A percentile compares a stretch with the other conserved stretches of the same genome.
Conservation (phyloP, 1,140 invertebrate genomes). For the Macrosteles quadrilineatus region DNA sequence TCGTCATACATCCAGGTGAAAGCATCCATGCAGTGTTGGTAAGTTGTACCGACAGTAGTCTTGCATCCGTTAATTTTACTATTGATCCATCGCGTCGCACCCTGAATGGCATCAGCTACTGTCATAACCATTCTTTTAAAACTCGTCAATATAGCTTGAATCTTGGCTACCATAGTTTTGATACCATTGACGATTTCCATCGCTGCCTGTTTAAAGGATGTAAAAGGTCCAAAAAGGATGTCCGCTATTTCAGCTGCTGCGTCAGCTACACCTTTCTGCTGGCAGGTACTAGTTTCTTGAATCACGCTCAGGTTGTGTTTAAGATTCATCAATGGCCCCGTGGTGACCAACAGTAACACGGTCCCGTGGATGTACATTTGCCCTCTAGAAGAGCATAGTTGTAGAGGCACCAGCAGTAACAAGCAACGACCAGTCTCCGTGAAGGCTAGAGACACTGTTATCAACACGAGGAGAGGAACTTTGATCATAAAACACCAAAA, state of each 20-base stretch:
- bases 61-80: conserved; percentile 11
- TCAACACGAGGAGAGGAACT: background rate
- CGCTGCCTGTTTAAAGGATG: background rate
- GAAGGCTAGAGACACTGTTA: background rate
- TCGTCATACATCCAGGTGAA: conserved; percentile 12
- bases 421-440: background rate
- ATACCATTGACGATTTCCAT: background rate
- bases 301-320: conserved; percentile 5
- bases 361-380: background rate
- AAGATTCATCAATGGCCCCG: background rate
- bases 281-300: background rate
- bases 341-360: background rate
- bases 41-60: background rate
- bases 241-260: background rate
- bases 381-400: background rate
- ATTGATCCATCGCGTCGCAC: background rate
- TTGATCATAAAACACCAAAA: background rate
- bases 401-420: background rate
- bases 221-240: conserved; percentile 11
- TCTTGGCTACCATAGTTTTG: background rate
- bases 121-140: conserved; percentile 4
- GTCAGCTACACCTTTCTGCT: background rate
- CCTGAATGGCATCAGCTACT: background rate
- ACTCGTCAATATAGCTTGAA: background rate
- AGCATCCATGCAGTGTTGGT: conserved; percentile 1